Base-by-base conservation (phyloP, 2,888 invertebrate species). In the Xanthorhoe designata region DNA sequence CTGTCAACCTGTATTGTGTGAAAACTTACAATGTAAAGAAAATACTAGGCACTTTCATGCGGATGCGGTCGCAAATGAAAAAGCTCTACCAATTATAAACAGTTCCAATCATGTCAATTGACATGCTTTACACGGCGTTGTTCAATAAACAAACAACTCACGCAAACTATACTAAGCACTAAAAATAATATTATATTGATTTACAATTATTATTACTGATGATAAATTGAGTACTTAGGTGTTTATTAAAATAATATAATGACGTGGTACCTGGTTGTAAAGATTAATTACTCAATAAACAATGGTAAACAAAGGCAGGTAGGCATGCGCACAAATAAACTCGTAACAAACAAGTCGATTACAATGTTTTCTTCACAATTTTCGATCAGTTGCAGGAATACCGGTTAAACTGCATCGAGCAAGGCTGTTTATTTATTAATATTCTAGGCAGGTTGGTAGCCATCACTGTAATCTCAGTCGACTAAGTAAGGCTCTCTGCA, bases 331-430 rank as follows among this genome's bases (percentile, higher is more conserved):
- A 7, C 19, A 38, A 19, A 59, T 15, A 42, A 52, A 45, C 60
- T 17, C 7, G 4, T 45, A 45, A 45, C 45, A 45, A 15, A 45
- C 45, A 45, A 42, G 42, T 19, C 15, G 24, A 53, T 45, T 18
- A 9, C 17, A 52, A 53, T 8, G 45, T 56, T 45, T 19, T 18
- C 24, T 29, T 56, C 8, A n/a, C 35, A 5, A 47, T 49, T 64
- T 64, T 59, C 50, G 38, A 60, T 56, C 54, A 60, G 57, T 52
- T 53, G 54, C 45, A 49, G 38, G 53, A 51, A 64, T 61, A 64
- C 69, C 60, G 67, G 67, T 67, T 57, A 13, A 35, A 58, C 56
- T 47, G 50, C 61, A 64, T 60, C n/a, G 1, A 55, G 9, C 51
- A 59, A 65, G 61, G 61, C 51, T 55, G 52, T 59, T 49, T 42